These are phyloP conservation scores for Platycheirus albimanus DNA, from an alignment of 2,888 invertebrate species.

Conservation along the genomic window DNA sequence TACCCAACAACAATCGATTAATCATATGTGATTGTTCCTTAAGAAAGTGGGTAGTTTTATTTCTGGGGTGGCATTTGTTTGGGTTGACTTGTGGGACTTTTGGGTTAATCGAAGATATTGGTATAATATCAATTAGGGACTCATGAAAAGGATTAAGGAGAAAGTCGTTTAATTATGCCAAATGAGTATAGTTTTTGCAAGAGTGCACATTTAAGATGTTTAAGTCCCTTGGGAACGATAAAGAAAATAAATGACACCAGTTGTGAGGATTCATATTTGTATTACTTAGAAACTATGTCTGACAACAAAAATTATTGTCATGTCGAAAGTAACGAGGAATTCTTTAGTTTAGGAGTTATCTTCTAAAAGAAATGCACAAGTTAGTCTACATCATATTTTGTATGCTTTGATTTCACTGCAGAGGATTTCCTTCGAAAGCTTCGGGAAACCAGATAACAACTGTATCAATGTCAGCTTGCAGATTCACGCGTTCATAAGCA, in stretches of 20 bases:
- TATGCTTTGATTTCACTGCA: too few relatives aligned
- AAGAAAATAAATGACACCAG: background rate
- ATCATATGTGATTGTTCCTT: constrained; percentile 63
- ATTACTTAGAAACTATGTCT: too few relatives aligned
- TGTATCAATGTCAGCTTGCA: too few relatives aligned
- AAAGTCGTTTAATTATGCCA: constrained; percentile 58
- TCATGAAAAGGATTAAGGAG: constrained; percentile 50
- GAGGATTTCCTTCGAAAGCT: too few relatives aligned
- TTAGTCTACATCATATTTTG: too few relatives aligned
- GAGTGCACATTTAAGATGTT: background rate
- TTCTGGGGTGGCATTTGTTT: constrained; percentile 23
- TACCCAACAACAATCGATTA: constrained; percentile 70
- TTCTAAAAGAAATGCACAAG: too few relatives aligned
- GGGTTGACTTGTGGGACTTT: constrained; percentile 37
- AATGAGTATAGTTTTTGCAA: constrained; percentile 1
- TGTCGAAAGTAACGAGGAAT: too few relatives aligned
- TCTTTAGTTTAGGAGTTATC: too few relatives aligned
- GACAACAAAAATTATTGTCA: too few relatives aligned
- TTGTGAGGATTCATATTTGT: too few relatives aligned
- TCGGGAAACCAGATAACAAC: too few relatives aligned
- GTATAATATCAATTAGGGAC: constrained; percentile 46
- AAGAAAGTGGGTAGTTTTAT: constrained; percentile 34
- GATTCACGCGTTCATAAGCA: too few relatives aligned
- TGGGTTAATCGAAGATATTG: constrained; percentile 38
- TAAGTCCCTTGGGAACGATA: background rate